These are phyloP conservation scores for Chromoteleia sp. DNA, from an alignment of 2,888 invertebrate genomes.

Conservation along the genomic window DNA sequence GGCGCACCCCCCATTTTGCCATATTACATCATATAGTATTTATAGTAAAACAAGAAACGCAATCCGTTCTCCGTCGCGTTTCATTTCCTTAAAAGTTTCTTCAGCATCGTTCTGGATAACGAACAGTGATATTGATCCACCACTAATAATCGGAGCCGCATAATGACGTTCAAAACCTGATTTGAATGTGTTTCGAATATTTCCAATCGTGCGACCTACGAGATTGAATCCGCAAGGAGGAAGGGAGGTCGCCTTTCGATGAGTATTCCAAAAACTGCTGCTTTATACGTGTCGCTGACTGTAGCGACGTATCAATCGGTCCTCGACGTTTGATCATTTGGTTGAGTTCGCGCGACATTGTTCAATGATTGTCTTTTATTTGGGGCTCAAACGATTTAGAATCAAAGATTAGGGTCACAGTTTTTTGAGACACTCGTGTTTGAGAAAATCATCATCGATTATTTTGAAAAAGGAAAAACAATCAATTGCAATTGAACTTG, in stretches of 20 bases:
- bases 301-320: constrained; percentile 3
- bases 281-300: constrained; percentile 1
- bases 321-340: constrained; percentile 9
- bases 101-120: not conserved
- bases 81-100: constrained; percentile 49
- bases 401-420: not conserved
- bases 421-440: no score
- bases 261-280: not conserved
- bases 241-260: not conserved
- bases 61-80: constrained; percentile 29
- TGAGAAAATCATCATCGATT: no score
- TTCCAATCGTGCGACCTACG: constrained; percentile 17
- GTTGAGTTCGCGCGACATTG: not conserved
- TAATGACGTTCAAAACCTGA: not conserved
- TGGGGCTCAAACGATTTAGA: not conserved
- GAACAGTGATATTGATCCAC: constrained; percentile 1
- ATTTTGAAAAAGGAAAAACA: no score
- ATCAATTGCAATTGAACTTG: no score
- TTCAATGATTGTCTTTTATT: constrained; percentile 36
- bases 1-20: constrained; percentile 8
- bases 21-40: constrained; percentile 73
- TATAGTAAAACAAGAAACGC: constrained; percentile 74
- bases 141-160: not conserved
- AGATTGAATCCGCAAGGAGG: constrained; percentile 9
- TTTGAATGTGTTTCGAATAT: constrained; percentile 2